phyloP scores from a whole-genome alignment of 1,140 invertebrate species.

The Monomorium pharaonis region DNA sequence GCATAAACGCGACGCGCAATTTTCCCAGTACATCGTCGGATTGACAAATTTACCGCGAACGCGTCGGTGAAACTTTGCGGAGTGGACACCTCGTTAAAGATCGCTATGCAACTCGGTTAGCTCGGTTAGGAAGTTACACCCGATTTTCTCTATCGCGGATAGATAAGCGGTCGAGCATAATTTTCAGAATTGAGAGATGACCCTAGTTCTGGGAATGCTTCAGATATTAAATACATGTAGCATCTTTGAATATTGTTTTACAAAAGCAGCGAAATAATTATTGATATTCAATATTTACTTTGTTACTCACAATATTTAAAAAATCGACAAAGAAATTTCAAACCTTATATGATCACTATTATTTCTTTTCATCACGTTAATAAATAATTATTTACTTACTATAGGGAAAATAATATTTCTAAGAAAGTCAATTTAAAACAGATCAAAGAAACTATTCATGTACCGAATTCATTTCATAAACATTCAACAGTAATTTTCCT shows the following conservation, averaged over 20 bases:
- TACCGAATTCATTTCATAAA: neutral
- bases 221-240: neutral
- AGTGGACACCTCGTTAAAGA: slow-evolving; percentile 47
- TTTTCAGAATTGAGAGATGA: slow-evolving; percentile 62
- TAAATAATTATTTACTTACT: neutral
- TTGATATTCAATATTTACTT: neutral
- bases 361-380: neutral
- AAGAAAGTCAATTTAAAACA: neutral
- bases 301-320: too few relatives aligned
- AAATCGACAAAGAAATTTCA: neutral
- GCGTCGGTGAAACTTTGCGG: slow-evolving; percentile 21
- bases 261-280: neutral
- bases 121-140: slow-evolving; percentile 3
- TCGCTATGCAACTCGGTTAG: slow-evolving; percentile 36
- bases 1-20: slow-evolving; percentile 49
- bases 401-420: neutral
- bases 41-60: slow-evolving; percentile 60
- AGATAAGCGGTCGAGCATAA: slow-evolving; percentile 58
- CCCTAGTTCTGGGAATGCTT: neutral
- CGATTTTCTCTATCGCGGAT: slow-evolving; percentile 46
- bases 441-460: neutral
- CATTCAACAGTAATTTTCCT: neutral
- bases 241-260: neutral
- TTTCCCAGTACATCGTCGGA: slow-evolving; percentile 36
- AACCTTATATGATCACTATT: neutral